Percentiles rank a stretch among this genome's conserved stretches.
Evolutionary conservation across 2,888 invertebrate species (phyloP).

Genomic region (Ferdinandea cuprea): DNA sequence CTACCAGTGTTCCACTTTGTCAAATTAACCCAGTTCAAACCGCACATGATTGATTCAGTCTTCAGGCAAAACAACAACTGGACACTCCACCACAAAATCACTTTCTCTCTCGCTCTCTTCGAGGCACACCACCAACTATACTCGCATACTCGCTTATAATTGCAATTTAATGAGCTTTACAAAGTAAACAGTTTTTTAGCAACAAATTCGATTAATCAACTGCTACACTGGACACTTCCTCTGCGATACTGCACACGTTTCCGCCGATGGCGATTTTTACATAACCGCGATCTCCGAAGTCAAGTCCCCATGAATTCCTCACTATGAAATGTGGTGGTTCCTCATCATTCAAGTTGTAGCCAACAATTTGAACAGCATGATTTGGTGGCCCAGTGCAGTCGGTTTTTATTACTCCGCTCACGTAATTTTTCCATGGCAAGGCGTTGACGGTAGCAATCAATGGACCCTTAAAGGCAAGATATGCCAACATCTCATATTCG

Average conservation of each 20-base stretch:
- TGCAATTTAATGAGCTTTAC: slow-evolving; percentile 48
- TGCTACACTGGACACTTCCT: slow-evolving; percentile 85
- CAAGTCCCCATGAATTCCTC: slow-evolving; percentile 92
- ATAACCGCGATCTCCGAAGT: slow-evolving; percentile 91
- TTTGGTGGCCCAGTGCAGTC: slow-evolving; percentile 88
- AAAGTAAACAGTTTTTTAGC: slow-evolving; percentile 25
- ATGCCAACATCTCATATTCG: slow-evolving; percentile 69
- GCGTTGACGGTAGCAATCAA: slow-evolving; percentile 92
- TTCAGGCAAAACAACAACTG: not conserved
- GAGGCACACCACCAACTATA: not conserved
- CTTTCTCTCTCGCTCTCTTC: not conserved
- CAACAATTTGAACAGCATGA: slow-evolving; percentile 93
- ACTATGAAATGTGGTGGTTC: slow-evolving; percentile 93
- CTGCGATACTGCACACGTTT: slow-evolving; percentile 91
- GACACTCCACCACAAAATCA: not conserved
- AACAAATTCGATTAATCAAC: slow-evolving; percentile 55
- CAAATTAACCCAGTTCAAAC: slow-evolving; percentile 28
- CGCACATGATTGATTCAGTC: not conserved
- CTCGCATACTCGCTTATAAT: slow-evolving; percentile 19
- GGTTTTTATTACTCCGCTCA: slow-evolving; percentile 92
- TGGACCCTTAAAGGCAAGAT: slow-evolving; percentile 89
- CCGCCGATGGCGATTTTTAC: slow-evolving; percentile 89
- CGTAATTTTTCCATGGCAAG: slow-evolving; percentile 92
- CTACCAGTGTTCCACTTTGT: not conserved
- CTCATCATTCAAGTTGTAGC: slow-evolving; percentile 90